These are phyloP conservation scores for Zeugodacus cucurbitae DNA, from an alignment of 1,140 invertebrate species.

Conservation along the genomic window DNA sequence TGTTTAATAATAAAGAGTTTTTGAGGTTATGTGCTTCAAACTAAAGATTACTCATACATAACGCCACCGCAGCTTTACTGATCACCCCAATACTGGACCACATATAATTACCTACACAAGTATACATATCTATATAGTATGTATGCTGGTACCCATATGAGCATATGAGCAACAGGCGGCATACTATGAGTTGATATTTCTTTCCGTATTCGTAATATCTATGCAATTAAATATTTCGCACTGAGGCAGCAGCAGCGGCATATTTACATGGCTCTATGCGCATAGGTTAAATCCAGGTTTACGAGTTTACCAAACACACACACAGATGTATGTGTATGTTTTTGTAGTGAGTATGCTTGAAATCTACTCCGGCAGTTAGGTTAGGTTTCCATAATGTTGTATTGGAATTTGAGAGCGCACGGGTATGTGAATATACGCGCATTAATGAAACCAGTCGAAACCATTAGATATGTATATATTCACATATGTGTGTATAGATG, in stretches of 20 bases:
- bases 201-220: constrained; percentile 38
- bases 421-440: not conserved
- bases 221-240: constrained; percentile 37
- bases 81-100: not conserved
- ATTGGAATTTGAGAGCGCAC: not conserved
- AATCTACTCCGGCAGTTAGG: not conserved
- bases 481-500: not conserved
- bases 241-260: not conserved
- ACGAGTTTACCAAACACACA: not conserved
- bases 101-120: not conserved
- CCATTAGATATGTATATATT: not conserved
- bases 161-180: not conserved
- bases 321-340: not conserved
- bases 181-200: constrained; percentile 14
- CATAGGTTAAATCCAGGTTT: not conserved
- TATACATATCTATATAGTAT: too few relatives aligned
- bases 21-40: too few relatives aligned
- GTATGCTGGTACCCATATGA: not conserved
- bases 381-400: not conserved
- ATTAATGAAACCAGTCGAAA: not conserved
- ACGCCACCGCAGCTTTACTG: too few relatives aligned
- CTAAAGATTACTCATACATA: too few relatives aligned
- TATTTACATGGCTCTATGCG: not conserved
- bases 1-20: too few relatives aligned
- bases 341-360: not conserved